Conservation (phyloP, 2,113 vertebrate species). For the Litocranius walleri region DNA sequence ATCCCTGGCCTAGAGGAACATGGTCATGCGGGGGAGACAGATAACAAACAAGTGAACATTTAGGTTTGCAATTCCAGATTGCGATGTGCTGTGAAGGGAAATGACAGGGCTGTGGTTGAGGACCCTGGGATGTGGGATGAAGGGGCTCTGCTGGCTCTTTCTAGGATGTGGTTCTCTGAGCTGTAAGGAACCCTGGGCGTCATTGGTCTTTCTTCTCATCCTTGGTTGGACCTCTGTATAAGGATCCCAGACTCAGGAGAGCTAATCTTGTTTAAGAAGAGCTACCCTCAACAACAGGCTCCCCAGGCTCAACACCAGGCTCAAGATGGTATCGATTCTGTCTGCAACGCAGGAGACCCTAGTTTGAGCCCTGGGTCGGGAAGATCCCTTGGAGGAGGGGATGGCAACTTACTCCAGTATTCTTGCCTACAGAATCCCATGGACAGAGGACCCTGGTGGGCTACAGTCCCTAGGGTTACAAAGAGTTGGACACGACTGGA, state of each 20-base stretch:
- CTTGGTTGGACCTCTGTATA: not conserved
- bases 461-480: not conserved
- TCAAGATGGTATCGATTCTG: not conserved
- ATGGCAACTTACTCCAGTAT: not conserved
- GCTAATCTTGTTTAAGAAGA: not conserved
- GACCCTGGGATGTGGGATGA: not conserved
- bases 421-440: not conserved
- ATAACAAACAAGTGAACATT: not conserved
- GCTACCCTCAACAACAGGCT: not conserved
- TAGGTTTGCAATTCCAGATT: not conserved
- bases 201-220: not conserved
- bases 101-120: not conserved
- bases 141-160: not conserved
- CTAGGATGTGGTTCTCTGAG: not conserved
- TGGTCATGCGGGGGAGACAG: not conserved
- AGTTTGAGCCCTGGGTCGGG: not conserved
- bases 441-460: not conserved
- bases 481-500: rapidly evolving
- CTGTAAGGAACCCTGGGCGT: not conserved
- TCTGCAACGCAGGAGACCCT: not conserved
- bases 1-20: not conserved
- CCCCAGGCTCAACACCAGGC: not conserved
- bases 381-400: not conserved
- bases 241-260: not conserved
- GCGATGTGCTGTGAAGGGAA: not conserved